phyloP scores from a whole-genome alignment of 2,888 invertebrate genomes.

The Stomorhina lunata region DNA sequence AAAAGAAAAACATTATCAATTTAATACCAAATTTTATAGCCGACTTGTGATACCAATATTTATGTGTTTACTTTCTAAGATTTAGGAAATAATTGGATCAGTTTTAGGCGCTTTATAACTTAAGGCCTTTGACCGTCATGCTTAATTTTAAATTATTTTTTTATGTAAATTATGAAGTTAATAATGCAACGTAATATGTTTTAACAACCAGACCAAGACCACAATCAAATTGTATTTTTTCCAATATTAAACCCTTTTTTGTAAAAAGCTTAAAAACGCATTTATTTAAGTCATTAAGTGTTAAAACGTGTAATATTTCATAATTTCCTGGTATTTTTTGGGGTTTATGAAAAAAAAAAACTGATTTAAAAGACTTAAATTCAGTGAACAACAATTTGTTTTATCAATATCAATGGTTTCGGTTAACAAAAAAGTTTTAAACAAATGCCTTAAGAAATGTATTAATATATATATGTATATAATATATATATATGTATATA shows the following conservation, averaged over 20 bases:
- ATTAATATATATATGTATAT: constrained; percentile 8
- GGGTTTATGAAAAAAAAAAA: background rate
- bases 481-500: background rate
- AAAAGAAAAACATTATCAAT: background rate
- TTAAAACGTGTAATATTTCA: constrained; percentile 52
- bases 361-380: background rate
- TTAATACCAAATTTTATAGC: background rate
- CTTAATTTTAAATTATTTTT: constrained; percentile 34
- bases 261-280: background rate
- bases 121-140: background rate
- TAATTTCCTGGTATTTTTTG: constrained; percentile 25
- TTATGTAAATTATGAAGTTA: constrained; percentile 43
- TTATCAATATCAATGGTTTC: background rate
- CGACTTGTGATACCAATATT: constrained; percentile 41
- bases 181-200: background rate
- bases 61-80: constrained; percentile 53
- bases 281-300: constrained; percentile 36
- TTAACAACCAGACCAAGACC: too few relatives aligned
- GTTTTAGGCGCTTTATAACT: background rate
- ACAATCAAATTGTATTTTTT: background rate
- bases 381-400: constrained; percentile 1
- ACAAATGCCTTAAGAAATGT: background rate
- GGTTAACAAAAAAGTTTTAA: background rate
- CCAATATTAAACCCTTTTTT: background rate
- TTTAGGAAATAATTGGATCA: constrained; percentile 34